Evolutionary conservation across 2,888 invertebrate species (phyloP), one percentile per base, ranked within the genome.

Genomic region (Cecidostiba fungosa): DNA sequence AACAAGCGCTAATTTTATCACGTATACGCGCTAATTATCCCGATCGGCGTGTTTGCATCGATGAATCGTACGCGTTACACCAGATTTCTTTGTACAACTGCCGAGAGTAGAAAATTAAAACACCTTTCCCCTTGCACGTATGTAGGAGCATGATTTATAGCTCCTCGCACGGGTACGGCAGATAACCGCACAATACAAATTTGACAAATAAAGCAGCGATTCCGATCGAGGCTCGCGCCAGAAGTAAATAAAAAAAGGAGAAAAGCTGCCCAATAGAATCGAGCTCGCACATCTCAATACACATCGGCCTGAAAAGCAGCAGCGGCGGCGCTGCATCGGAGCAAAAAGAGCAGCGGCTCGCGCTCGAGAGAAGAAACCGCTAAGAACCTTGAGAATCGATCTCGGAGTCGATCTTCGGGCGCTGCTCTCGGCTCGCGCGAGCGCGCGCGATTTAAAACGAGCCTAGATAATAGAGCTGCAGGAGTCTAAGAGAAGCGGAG

Each of bases 401-500:
- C 82, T 82, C 47, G 39, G 29, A 82, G 81, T 77, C 73, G 77
- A 85, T 85, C 85, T 77, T 54, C 26, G 8, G 47, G 26, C 77
- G 23, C 32, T 36, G 36, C 76, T 82, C 69, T 47, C 74, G 84
- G 77, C 85, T 77, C 72, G 12, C n/a, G 59, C 50, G 76, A 47
- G n/a, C 73, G n/a, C 50, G 82, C 69, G 77, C 82, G 79, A 74
- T 84, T 76, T 81, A 76, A 85, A 85, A 81, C 85, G 85, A 85
- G 85, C 80, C 84, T 80, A 85, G 84, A 80, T 85, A 85, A 85
- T 85, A 85, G 85, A 85, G 84, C 84, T 85, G 84, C 84, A 70
- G 84, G 74, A 80, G 84, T 77, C 74, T 74, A 72, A 54, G n/a
- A 59, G 77, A 50, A 77, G 76, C 62, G 50, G 39, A 39, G 54